Conservation (phyloP, 2,888 invertebrate genomes). For the Campoplex nolae region DNA sequence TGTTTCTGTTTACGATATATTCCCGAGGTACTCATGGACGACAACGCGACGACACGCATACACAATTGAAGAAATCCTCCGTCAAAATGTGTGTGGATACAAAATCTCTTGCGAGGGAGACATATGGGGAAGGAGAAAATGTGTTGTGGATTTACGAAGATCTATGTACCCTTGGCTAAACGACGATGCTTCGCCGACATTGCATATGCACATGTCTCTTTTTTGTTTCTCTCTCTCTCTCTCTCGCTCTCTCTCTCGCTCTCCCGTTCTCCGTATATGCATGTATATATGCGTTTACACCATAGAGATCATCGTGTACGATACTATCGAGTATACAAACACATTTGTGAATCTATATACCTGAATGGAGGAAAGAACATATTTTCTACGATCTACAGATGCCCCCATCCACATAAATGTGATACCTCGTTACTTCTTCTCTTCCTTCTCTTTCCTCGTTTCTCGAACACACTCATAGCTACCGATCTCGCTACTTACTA, state of each 20-base stretch:
- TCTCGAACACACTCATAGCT: conserved; percentile 8
- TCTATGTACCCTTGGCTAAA: conserved; percentile 68
- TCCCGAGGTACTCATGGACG: conserved; percentile 31
- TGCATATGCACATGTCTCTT: conserved; percentile 30
- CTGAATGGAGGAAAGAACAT: conserved; percentile 17
- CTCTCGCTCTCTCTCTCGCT: conserved; percentile 16
- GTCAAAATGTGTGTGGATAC: conserved; percentile 14
- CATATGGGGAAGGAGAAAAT: conserved; percentile 6
- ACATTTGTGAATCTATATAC: conserved; percentile 1
- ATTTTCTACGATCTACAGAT: conserved; percentile 27
- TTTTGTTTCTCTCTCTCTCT: conserved; percentile 7
- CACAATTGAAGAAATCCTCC: conserved; percentile 39
- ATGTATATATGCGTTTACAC: conserved; percentile 22
- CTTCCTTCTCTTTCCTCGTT: conserved; percentile 20
- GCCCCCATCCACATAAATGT: conserved; percentile 12
- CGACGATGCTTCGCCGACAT: conserved; percentile 39
- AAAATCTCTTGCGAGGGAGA: conserved; percentile 28
- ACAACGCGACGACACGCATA: conserved; percentile 52
- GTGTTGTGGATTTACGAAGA: conserved; percentile 59
- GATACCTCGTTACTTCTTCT: conserved; percentile 31
- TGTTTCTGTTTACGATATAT: conserved; percentile 47
- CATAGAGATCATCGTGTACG: conserved; percentile 40
- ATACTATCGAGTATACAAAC: conserved; percentile 22
- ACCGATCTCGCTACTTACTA: conserved; percentile 17
- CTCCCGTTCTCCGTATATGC: not conserved